Evolutionary conservation across 2,888 invertebrate genomes (phyloP), one percentile per base, ranked within the genome.

Genomic region (Clepsis dumicolana): DNA sequence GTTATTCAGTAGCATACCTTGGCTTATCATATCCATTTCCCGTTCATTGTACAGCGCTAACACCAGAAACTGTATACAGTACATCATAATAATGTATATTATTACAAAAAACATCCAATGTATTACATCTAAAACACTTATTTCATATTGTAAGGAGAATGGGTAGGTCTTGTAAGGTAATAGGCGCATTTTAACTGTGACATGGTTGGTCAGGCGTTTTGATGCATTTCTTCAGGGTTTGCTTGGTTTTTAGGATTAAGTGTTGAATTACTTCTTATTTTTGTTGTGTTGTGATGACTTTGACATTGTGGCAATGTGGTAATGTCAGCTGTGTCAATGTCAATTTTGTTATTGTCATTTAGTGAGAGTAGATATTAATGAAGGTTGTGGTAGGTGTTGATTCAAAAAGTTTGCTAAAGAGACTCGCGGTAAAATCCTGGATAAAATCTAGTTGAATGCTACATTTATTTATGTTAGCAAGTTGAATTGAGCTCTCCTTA

Each of bases 81-180:
- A 76, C 87, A 91, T 91, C 0, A 90, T 7, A 1, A 87, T 27
- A 8, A 90, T 79, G 52, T 86, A 81, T 0, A 85, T 3, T 0
- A 80, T 4, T 1, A 88, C 74, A 5, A 81, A 81, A 0, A 79
- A 54, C 3, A 80, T 70, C 83, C 83, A 89, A 71, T 72, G 77
- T 2, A 82, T 10, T 0, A 84, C 63, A 21, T 87, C 89, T 1
- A 82, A 66, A 0, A 84, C 3, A 2, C 86, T 81, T 0, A 84
- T 71, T 48, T 85, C 76, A 21, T 87, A 79, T 1, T 75, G 75
- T 0, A 72, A 18, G 0, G 81, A 72, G 68, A 81, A 90, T 0
- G 86, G 80, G 29, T 82, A 83, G 0, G 71, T 74, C 65, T 83
- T 84, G 38, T 83, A 73, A 0, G 80, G 72, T 3, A 82, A 72